Evolutionary conservation across 2,888 invertebrate species (phyloP).

Genomic region (Aphrophora alni): DNA sequence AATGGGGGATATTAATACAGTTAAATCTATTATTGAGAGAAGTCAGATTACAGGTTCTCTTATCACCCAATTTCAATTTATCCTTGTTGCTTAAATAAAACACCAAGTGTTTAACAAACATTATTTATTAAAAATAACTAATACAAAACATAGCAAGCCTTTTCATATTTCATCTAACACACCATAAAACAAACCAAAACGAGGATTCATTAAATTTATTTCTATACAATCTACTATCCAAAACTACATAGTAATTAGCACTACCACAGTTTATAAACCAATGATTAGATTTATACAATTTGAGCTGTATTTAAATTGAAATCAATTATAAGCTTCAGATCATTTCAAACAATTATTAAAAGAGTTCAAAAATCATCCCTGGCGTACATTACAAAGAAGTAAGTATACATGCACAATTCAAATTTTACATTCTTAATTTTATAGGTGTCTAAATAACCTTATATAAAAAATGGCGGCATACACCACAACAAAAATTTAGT

Average conservation of each 20-base stretch:
- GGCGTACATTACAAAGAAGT: not conserved
- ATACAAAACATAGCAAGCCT: slow-evolving; percentile 1
- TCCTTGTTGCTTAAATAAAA: not conserved
- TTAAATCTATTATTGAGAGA: no score
- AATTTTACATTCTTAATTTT: not conserved
- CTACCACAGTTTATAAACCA: not conserved
- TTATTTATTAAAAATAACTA: slow-evolving; percentile 9
- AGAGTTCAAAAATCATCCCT: not conserved
- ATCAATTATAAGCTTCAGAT: not conserved
- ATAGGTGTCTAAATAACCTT: not conserved
- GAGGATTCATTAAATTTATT: not conserved
- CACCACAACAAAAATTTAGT: no score
- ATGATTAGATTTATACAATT: not conserved
- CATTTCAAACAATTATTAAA: not conserved
- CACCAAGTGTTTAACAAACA: not conserved
- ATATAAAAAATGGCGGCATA: no score
- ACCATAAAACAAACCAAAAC: not conserved
- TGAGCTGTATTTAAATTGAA: not conserved
- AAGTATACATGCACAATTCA: not conserved
- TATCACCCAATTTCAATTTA: no score
- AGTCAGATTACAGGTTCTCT: no score
- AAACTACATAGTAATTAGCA: not conserved
- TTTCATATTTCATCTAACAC: not conserved
- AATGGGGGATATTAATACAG: no score
- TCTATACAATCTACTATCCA: not conserved